Evolutionary conservation across 2,888 invertebrate species (phyloP).

Genomic region (Macrosiphum euphorbiae): DNA sequence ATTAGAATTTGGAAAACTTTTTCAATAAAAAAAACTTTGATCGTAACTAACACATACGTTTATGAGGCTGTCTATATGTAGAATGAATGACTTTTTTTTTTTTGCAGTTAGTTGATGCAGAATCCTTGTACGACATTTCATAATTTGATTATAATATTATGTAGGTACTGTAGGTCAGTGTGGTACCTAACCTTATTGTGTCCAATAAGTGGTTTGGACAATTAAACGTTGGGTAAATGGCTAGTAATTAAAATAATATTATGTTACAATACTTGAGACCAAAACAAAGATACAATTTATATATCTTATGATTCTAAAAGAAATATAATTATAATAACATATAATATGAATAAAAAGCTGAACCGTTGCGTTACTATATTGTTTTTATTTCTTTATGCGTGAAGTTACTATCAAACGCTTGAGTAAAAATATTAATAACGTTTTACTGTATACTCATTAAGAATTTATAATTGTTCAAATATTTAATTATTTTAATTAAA

Average conservation of each 20-base stretch:
- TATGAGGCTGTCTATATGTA: background rate
- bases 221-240: background rate
- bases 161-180: background rate
- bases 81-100: constrained; percentile 20
- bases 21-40: constrained; percentile 52
- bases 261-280: background rate
- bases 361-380: background rate
- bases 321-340: background rate
- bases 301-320: background rate
- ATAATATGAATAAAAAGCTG: background rate
- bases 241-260: background rate
- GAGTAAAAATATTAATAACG: background rate
- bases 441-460: background rate
- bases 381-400: too few species aligned
- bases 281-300: background rate
- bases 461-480: background rate
- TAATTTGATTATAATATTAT: background rate
- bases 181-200: background rate
- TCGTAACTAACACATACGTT: constrained; percentile 15
- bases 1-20: constrained; percentile 51
- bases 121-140: background rate
- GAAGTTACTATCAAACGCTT: background rate
- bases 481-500: background rate
- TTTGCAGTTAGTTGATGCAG: background rate
- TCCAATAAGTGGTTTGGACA: background rate